These are phyloP conservation scores for Temnothorax rugatulus DNA, from an alignment of 2,888 invertebrate genomes.

Conservation along the genomic window DNA sequence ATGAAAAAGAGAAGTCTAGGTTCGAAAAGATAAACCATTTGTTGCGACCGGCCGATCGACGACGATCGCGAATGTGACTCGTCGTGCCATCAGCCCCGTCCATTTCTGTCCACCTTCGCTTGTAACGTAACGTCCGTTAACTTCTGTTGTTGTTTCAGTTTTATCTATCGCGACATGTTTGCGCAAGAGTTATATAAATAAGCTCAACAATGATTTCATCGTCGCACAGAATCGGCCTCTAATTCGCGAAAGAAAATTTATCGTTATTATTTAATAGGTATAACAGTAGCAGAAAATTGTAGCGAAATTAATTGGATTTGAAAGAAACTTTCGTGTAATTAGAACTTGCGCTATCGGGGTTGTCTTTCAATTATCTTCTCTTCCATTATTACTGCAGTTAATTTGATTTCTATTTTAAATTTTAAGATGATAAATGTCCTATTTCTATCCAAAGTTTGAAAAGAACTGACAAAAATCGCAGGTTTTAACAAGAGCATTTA, in stretches of 20 bases:
- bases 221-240: slow-evolving; percentile 41
- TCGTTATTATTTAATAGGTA: slow-evolving; percentile 2
- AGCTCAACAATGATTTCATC: slow-evolving; percentile 20
- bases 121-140: slow-evolving; percentile 45
- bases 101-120: slow-evolving; percentile 61
- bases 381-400: neutral
- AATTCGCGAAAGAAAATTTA: slow-evolving; percentile 18
- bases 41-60: slow-evolving; percentile 22
- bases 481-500: slow-evolving; percentile 19
- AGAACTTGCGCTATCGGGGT: neutral
- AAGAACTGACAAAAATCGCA: neutral
- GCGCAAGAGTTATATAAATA: slow-evolving; percentile 31
- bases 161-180: slow-evolving; percentile 30
- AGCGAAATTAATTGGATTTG: neutral
- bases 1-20: neutral
- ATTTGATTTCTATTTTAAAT: neutral
- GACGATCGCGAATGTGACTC: slow-evolving; percentile 34
- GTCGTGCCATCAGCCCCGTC: slow-evolving; percentile 66
- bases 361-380: slow-evolving; percentile 8
- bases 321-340: neutral
- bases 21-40: slow-evolving; percentile 18
- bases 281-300: neutral
- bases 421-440: neutral
- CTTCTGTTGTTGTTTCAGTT: slow-evolving; percentile 50
- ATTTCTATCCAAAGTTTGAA: neutral